Percentiles rank a stretch among this genome's conserved stretches.
These are phyloP conservation scores for Ondatra zibethicus DNA, from an alignment of 2,113 vertebrate genomes.

Conservation along the genomic window DNA sequence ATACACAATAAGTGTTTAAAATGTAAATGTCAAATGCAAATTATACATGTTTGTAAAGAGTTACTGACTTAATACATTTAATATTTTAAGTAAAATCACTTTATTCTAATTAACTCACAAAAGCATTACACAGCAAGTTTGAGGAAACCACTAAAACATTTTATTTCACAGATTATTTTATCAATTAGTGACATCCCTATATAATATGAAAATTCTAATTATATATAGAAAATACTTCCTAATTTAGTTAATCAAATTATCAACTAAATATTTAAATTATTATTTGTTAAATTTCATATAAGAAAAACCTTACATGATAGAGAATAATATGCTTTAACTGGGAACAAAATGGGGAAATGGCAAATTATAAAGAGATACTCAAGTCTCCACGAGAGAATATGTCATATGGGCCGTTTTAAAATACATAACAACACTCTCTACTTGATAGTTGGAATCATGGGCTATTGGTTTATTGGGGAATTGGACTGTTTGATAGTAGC, in stretches of 20 bases:
- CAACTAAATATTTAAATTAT: slow-evolving; percentile 14
- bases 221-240: slow-evolving; percentile 5
- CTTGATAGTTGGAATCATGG: background rate
- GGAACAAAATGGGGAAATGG: slow-evolving; percentile 10
- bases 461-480: background rate
- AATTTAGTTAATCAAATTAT: slow-evolving; percentile 9
- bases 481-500: background rate
- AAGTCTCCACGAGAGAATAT: background rate
- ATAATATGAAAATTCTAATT: slow-evolving; percentile 46
- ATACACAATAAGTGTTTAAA: background rate
- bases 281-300: slow-evolving; percentile 36
- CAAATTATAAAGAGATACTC: background rate
- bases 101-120: background rate
- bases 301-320: background rate
- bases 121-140: background rate
- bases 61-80: slow-evolving; percentile 28
- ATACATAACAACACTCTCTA: background rate
- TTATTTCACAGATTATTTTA: background rate
- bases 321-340: slow-evolving; percentile 30
- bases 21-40: slow-evolving; percentile 45
- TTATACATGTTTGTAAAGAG: slow-evolving; percentile 39
- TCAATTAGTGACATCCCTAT: background rate
- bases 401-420: background rate
- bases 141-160: background rate
- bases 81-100: background rate